Conservation (phyloP, 2,888 invertebrate species). For the Lasioglossum morio region DNA sequence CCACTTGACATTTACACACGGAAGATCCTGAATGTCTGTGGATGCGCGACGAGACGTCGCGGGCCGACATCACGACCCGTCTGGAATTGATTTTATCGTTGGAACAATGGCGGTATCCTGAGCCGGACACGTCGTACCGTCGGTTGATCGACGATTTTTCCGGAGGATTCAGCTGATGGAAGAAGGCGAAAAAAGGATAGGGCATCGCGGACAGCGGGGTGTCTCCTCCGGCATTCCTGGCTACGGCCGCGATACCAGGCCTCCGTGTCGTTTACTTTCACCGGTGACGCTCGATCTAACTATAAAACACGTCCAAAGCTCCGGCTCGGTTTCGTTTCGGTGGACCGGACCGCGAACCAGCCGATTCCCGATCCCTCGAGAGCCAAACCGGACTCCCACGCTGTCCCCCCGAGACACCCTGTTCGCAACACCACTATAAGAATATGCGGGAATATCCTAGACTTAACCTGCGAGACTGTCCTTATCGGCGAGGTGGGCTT, state of each 20-base stretch:
- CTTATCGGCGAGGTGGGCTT: neutral
- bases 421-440: neutral
- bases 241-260: constrained; percentile 62
- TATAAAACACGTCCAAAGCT: constrained; percentile 61
- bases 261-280: constrained; percentile 76
- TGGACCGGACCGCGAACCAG: constrained; percentile 22
- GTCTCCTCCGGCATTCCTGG: constrained; percentile 53
- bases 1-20: constrained; percentile 54
- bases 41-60: constrained; percentile 19
- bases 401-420: neutral
- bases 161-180: neutral
- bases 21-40: constrained; percentile 48
- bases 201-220: constrained; percentile 32
- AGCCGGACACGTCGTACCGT: neutral
- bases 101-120: neutral
- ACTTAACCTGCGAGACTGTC: neutral
- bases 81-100: constrained; percentile 38
- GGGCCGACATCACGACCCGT: constrained; percentile 28
- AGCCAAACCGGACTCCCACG: neutral
- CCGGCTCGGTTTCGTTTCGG: constrained; percentile 41
- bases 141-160: constrained; percentile 4
- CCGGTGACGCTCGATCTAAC: constrained; percentile 68
- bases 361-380: neutral
- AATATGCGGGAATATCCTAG: neutral
- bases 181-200: constrained; percentile 5